Base-by-base conservation (phyloP, 1,140 invertebrate genomes). In the Drosophila sechellia region DNA sequence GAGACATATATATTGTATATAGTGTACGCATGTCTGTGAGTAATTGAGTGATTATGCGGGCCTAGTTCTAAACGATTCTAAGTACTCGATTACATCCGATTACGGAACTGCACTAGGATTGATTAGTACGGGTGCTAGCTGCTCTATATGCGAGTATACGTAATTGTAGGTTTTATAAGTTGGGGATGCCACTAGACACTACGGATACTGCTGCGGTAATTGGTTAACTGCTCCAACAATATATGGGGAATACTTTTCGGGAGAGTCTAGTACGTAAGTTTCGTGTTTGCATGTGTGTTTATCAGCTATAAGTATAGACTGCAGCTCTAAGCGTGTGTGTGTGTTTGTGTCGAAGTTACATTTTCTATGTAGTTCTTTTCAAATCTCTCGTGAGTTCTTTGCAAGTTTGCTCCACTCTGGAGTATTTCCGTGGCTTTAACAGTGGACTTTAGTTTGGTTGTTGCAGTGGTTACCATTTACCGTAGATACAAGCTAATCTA, bases 401-500 rank as follows among this genome's bases (percentile, higher is more conserved):
- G 57, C 45, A 37, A 22, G 34, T 34, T 48, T 6, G 50, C 59
- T 49, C 59, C 59, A 64, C 50, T 35, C 42, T 40, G 54, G 68
- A 40, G 50, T 43, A 34, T 42, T 60, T 59, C 17, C 34, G 56
- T 69, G 56, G 73, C 69, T 42, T 46, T 40, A 20, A 20, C 25
- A 52, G 46, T 81, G 72, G 42, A 13, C 40, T 48, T 60, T 65
- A 31, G 31, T 53, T 37, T 55, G 52, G n/a, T 53, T 73, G 59
- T 58, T 56, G 66, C 56, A 53, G 48, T 42, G 46, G 45, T 73
- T 74, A 84, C 76, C 76, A 83, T 74, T 76, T 71, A 80, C 59
- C 73, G 61, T 76, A 13, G 77, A 63, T 59, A 79, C 64, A 80
- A 70, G 56, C 71, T 80, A 75, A 77, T 27, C 79, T 81, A 66